Evolutionary conservation across 2,888 invertebrate genomes (phyloP), one percentile per base, ranked within the genome.

Genomic region (Gryllus longicercus): DNA sequence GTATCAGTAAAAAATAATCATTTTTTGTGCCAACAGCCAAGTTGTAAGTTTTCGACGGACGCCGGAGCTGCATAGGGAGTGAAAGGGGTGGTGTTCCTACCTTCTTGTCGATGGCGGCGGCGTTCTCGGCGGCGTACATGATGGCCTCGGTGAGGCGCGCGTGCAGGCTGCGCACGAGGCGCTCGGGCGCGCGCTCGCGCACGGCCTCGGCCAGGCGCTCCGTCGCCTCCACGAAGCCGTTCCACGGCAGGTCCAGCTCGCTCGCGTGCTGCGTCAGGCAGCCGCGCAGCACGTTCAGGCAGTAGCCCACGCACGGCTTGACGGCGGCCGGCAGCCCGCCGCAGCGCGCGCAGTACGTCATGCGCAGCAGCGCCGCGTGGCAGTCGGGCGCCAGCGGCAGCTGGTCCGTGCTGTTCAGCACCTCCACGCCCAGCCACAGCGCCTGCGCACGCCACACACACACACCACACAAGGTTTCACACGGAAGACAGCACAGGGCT

Each of bases 111-210:
- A 97, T 90, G 81, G 92, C 91, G 75, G 92, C 91, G 63, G 93
- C 93, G 86, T 94, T 94, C 86, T 95, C 94, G 89, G 97, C 93
- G 83, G 95, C 95, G 86, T 93, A 91, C 96, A 97, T 96, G 86
- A 98, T 95, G 81, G 96, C 96, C 84, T 95, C 95, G 5, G 96
- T 95, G 83, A 98, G 93, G 86, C 93, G 93, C 74, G 92, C 91
- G 86, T 96, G 94, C 84, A 98, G 89, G 79, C 92, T 92, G 84
- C 93, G 91, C 83, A 97, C 91, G 79, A 94, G 94, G 74, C 91
- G 90, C 86, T 96, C 95, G 11, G 83, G 82, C 75, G 88, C 90
- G 82, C 90, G 90, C 78, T 90, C 90, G 84, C 90, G 91, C 84
- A 93, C 89, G 81, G 92, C 91, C 79, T 90, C 89, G 75, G 94